A percentile compares a stretch with the other conserved stretches of the same genome.
phyloP scores from a whole-genome alignment of 2,797 vertebrate species.

The Aphelocoma californica region DNA sequence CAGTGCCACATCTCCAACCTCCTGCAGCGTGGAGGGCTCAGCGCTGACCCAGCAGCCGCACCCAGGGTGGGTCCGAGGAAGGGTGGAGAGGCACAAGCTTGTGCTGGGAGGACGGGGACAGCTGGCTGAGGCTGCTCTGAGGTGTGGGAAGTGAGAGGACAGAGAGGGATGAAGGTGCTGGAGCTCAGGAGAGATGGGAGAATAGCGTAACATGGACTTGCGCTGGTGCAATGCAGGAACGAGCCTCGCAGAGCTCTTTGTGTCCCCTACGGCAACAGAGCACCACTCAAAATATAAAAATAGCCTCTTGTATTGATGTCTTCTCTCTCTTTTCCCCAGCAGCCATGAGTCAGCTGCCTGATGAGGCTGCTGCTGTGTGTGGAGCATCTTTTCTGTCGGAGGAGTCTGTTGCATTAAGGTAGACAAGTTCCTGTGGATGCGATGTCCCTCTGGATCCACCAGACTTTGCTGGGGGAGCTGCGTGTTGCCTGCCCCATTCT shows the following conservation, averaged over 20 bases:
- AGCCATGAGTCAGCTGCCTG: slow-evolving; percentile 15
- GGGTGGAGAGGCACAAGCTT: not conserved
- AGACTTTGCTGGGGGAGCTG: not conserved
- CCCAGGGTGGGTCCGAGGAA: rapidly evolving
- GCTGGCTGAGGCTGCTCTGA: not conserved
- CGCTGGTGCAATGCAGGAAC: not conserved
- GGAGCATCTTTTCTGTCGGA: not conserved
- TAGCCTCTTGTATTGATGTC: not conserved
- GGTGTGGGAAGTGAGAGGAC: not conserved
- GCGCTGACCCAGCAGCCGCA: not conserved
- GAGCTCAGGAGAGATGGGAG: not conserved
- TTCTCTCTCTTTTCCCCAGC: not conserved
- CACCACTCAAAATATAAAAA: slow-evolving; percentile 1
- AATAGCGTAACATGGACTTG: rapidly evolving
- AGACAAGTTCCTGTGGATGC: not conserved
- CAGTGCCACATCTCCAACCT: not conserved
- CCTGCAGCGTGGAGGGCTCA: not conserved
- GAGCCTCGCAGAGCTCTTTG: not conserved
- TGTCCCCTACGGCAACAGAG: not conserved
- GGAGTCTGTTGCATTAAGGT: not conserved
- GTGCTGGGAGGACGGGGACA: not conserved
- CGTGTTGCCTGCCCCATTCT: not conserved
- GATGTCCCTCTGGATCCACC: not conserved
- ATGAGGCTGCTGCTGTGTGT: not conserved
- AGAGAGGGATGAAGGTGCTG: not conserved